Evolutionary conservation across 2,888 invertebrate species (phyloP).

Genomic region (Boloria euphrosyne): DNA sequence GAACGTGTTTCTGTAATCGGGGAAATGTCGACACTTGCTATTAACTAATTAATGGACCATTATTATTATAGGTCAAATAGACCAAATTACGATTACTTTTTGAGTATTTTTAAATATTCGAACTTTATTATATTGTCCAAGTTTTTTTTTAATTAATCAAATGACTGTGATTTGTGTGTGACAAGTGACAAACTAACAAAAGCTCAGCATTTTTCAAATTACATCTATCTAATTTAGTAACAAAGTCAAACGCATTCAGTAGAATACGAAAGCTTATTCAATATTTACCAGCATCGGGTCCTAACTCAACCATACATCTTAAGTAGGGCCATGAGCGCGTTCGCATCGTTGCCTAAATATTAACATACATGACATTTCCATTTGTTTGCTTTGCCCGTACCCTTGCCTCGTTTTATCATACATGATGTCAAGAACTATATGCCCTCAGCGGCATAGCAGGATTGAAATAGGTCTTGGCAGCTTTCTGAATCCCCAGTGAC

Average conservation of each 20-base stretch:
- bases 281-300: background rate
- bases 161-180: too few species aligned
- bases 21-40: slow-evolving; percentile 18
- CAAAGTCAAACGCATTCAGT: background rate
- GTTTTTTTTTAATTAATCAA: too few species aligned
- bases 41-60: slow-evolving; percentile 11
- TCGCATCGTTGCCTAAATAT: slow-evolving; percentile 34
- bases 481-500: background rate
- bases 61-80: slow-evolving; percentile 6
- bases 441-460: slow-evolving; percentile 9
- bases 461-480: slow-evolving; percentile 4
- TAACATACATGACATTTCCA: slow-evolving; percentile 40
- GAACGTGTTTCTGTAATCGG: slow-evolving; percentile 12
- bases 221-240: background rate
- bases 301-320: slow-evolving; percentile 33
- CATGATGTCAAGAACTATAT: slow-evolving; percentile 20
- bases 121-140: too few species aligned
- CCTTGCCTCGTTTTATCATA: slow-evolving; percentile 27
- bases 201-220: too few species aligned
- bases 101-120: too few species aligned
- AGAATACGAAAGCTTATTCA: slow-evolving; percentile 2
- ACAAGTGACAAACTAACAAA: too few species aligned
- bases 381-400: slow-evolving; percentile 29
- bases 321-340: slow-evolving; percentile 22
- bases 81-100: background rate